Evolutionary conservation across 1,140 invertebrate genomes (phyloP).

Genomic region (Trialeurodes vaporariorum): DNA sequence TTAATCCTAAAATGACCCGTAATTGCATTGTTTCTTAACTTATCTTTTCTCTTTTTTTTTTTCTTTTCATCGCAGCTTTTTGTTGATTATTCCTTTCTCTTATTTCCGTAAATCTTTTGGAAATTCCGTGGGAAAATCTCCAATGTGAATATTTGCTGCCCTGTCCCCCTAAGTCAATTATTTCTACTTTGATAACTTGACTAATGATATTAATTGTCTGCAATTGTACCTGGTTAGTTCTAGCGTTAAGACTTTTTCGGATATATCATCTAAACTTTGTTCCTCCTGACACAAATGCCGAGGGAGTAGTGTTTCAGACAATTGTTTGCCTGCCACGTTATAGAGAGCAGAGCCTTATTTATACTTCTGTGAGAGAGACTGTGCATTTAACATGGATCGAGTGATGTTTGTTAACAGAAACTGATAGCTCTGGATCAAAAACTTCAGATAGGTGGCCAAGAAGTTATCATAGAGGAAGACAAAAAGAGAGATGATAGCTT

Average conservation of each 20-base stretch:
- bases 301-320: neutral
- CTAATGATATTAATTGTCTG: no score
- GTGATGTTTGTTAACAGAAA: neutral
- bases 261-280: neutral
- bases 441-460: neutral
- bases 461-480: neutral
- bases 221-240: neutral
- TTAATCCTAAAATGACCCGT: no score
- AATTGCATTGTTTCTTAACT: no score
- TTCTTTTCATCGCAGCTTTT: no score
- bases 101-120: no score
- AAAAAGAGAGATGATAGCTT: neutral
- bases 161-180: no score
- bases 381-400: neutral
- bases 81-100: no score
- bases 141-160: no score
- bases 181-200: no score
- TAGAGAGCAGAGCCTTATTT: neutral
- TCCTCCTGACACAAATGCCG: neutral
- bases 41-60: no score
- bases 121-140: no score
- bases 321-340: neutral
- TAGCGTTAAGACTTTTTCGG: neutral
- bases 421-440: neutral
- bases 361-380: neutral